Percentiles rank a stretch among this genome's conserved stretches.
phyloP scores from a whole-genome alignment of 2,797 vertebrate genomes.

The Lacerta viridis region DNA sequence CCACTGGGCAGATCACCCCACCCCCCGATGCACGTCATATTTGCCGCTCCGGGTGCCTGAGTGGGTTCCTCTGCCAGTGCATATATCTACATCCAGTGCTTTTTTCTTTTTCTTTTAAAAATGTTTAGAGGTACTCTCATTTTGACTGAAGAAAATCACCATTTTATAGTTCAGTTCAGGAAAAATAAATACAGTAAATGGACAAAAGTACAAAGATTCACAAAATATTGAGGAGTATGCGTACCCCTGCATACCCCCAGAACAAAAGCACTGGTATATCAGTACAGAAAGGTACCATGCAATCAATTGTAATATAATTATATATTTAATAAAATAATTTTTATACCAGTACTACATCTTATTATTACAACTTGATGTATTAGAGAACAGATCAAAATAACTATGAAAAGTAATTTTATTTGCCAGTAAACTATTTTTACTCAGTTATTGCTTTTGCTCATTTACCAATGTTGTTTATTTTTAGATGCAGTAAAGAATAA shows the following conservation, averaged over 20 bases:
- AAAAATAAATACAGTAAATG: no score
- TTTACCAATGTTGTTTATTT: slow-evolving; percentile 56
- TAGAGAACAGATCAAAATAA: slow-evolving; percentile 1
- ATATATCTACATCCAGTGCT: no score
- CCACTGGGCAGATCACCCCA: no score
- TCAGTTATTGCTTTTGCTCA: slow-evolving; percentile 21
- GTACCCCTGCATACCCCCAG: rapidly evolving
- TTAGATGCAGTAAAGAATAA: slow-evolving; percentile 48
- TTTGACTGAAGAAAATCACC: no score
- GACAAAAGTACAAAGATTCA: no score
- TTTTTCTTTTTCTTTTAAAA: no score
- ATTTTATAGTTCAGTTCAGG: no score
- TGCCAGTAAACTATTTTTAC: slow-evolving; percentile 12
- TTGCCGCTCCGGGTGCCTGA: no score
- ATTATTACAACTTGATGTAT: background rate
- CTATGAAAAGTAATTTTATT: slow-evolving; percentile 23
- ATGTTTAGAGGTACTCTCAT: no score
- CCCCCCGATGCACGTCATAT: no score
- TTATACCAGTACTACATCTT: background rate
- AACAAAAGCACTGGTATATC: no score
- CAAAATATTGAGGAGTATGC: no score
- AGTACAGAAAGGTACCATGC: background rate
- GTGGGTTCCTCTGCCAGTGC: rapidly evolving
- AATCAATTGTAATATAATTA: background rate
- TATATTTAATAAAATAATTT: slow-evolving; percentile 16